phyloP scores from a whole-genome alignment of 1,140 invertebrate genomes.

The Diplogasteroides magnus region DNA sequence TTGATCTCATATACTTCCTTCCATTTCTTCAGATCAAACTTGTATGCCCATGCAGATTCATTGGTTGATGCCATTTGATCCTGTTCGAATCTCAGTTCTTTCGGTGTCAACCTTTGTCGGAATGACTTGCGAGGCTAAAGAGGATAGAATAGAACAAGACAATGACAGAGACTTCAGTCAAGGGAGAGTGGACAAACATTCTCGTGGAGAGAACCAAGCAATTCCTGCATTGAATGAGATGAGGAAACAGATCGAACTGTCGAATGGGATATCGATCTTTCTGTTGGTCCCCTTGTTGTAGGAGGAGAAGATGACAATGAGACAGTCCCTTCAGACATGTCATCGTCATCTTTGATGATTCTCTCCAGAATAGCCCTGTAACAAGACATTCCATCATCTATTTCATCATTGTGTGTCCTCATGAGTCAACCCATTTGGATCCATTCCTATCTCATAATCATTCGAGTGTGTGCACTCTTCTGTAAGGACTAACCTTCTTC shows the following conservation, averaged over 20 bases:
- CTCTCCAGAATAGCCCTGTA: neutral
- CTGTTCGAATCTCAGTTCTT: neutral
- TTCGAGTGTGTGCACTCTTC: too few species aligned
- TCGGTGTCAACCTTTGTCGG: neutral
- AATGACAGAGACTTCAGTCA: neutral
- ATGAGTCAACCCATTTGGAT: neutral
- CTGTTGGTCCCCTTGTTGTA: neutral
- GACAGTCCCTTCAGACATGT: neutral
- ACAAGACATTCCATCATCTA: neutral
- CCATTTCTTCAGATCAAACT: neutral
- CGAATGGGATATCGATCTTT: neutral
- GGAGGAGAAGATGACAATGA: neutral
- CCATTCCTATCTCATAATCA: neutral
- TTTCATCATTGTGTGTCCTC: neutral
- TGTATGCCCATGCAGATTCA: neutral
- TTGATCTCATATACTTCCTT: neutral
- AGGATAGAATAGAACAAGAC: neutral
- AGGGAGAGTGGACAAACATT: neutral
- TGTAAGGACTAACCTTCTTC: neutral
- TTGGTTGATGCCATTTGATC: neutral
- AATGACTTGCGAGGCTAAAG: neutral
- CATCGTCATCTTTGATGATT: neutral
- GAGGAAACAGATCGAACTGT: neutral
- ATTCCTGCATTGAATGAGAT: neutral
- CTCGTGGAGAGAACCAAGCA: neutral